These are phyloP conservation scores for Pterois miles DNA, from an alignment of 2,797 vertebrate species.

Conservation along the genomic window DNA sequence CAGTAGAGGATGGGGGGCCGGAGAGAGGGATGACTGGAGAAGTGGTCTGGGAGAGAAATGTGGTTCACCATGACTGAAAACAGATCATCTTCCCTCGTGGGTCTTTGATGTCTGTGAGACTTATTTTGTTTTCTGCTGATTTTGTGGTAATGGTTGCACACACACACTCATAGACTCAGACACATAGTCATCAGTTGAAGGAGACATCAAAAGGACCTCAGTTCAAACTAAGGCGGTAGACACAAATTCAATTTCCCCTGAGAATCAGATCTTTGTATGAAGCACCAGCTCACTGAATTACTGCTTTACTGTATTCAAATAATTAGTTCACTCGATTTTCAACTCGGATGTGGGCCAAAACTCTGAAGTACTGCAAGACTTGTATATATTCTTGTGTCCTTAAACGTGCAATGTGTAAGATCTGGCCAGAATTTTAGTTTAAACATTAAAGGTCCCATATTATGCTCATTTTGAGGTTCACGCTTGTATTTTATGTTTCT, in stretches of 20 bases:
- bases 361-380: neutral
- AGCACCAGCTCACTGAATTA: conserved; percentile 16
- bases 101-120: conserved; percentile 58
- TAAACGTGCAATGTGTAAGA: neutral
- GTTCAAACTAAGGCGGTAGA: conserved; percentile 39
- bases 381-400: neutral
- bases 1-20: conserved; percentile 4
- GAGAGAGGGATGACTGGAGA: conserved; percentile 30
- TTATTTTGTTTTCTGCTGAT: conserved; percentile 67
- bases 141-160: conserved; percentile 39
- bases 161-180: conserved; percentile 1
- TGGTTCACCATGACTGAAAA: conserved; percentile 55
- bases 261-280: conserved; percentile 34
- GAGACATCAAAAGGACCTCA: conserved; percentile 52
- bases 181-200: neutral
- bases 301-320: conserved; percentile 9
- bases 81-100: conserved; percentile 54
- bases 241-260: conserved; percentile 52
- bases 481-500: no score
- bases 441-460: no score
- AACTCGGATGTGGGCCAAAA: neutral
- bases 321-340: conserved; percentile 17
- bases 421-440: no score
- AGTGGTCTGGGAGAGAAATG: conserved; percentile 38
- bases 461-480: no score